Conservation (phyloP, 2,888 invertebrate genomes). For the Macaria notata region DNA sequence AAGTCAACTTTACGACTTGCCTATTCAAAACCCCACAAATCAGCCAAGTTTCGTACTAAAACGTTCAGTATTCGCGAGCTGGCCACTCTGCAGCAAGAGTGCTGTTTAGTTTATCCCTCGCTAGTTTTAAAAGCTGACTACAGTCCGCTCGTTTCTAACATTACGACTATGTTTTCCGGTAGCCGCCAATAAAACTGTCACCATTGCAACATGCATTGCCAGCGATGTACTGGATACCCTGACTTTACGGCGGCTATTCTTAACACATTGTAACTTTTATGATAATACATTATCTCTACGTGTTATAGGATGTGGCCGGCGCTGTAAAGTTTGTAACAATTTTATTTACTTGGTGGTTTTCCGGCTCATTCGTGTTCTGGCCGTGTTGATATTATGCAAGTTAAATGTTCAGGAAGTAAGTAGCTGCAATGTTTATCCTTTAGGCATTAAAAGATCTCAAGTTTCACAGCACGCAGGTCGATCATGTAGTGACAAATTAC, state of each 20-base stretch:
- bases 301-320: slow-evolving; percentile 65
- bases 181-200: slow-evolving; percentile 62
- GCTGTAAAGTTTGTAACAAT: slow-evolving; percentile 59
- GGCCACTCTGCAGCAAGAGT: not conserved
- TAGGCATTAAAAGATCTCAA: too few relatives aligned
- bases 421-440: too few relatives aligned
- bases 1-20: too few relatives aligned
- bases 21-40: too few relatives aligned
- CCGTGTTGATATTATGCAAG: slow-evolving; percentile 1
- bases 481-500: too few relatives aligned
- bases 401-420: too few relatives aligned
- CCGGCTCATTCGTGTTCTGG: slow-evolving; percentile 37
- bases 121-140: slow-evolving; percentile 46
- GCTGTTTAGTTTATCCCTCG: slow-evolving; percentile 34
- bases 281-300: slow-evolving; percentile 60
- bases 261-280: slow-evolving; percentile 53
- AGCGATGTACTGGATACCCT: slow-evolving; percentile 39
- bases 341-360: slow-evolving; percentile 67
- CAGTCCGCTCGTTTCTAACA: slow-evolving; percentile 29
- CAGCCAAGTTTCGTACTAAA: too few relatives aligned
- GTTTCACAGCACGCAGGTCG: too few relatives aligned
- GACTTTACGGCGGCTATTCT: slow-evolving; percentile 26
- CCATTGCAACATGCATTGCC: slow-evolving; percentile 56
- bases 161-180: slow-evolving; percentile 55
- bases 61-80: too few relatives aligned